These are phyloP conservation scores for Oxygymnocypris stewartii DNA, from an alignment of 2,113 vertebrate genomes.

Conservation along the genomic window DNA sequence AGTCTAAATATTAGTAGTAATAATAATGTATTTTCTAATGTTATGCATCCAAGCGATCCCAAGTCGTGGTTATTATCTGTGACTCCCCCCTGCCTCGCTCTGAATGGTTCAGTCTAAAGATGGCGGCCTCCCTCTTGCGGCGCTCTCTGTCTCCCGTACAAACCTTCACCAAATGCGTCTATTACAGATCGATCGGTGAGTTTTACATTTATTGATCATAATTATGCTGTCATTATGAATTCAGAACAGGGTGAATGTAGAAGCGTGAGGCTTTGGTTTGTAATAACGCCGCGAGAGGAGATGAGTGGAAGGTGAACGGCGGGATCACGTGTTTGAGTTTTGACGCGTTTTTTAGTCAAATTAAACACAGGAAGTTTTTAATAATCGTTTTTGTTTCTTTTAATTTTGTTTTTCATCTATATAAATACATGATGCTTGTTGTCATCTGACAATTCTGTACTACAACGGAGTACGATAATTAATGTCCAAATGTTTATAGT, in stretches of 20 bases:
- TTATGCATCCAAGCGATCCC: not conserved
- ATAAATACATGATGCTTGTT: no score
- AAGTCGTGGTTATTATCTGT: not conserved
- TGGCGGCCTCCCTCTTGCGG: conserved; percentile 76
- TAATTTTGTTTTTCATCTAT: no score
- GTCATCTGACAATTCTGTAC: no score
- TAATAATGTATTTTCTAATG: not conserved
- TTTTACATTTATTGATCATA: rapidly evolving
- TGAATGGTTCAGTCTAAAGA: conserved; percentile 72
- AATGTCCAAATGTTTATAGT: no score
- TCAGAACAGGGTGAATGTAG: not conserved
- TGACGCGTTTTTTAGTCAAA: no score
- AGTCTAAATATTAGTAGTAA: not conserved
- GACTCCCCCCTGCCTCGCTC: not conserved
- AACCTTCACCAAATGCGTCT: conserved; percentile 61
- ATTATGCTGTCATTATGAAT: not conserved
- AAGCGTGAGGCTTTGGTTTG: not conserved
- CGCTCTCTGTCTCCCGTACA: conserved; percentile 64
- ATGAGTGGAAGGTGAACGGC: not conserved
- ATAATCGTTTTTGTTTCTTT: no score
- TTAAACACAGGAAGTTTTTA: no score
- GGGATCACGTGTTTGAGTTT: no score
- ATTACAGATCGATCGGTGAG: conserved; percentile 62
- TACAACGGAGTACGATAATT: no score
- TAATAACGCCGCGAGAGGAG: not conserved